Percentiles rank a stretch among this genome's conserved stretches.
Evolutionary conservation across 2,113 vertebrate genomes (phyloP).

Genomic region (Vicugna pacos): DNA sequence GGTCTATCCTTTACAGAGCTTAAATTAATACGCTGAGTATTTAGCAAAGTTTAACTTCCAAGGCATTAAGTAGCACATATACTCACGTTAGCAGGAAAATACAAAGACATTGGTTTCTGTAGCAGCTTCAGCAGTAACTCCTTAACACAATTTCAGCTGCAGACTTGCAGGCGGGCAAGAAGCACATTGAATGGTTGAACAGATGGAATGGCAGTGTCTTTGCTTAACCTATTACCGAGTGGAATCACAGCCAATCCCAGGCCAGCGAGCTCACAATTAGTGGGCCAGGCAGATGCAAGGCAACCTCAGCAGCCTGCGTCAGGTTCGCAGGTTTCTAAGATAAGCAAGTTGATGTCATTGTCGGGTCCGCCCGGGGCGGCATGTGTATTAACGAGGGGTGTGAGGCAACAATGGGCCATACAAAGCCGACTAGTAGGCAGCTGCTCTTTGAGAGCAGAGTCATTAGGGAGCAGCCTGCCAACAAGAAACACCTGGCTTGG

Average conservation of each 20-base stretch:
- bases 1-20: constrained; percentile 8
- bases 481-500: constrained; percentile 97
- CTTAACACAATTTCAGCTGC: constrained; percentile 89
- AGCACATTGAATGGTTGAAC: constrained; percentile 96
- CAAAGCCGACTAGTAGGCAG: constrained; percentile 96
- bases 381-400: constrained; percentile 95
- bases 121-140: constrained; percentile 90
- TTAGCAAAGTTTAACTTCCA: constrained; percentile 77
- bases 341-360: constrained; percentile 94
- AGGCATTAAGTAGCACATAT: constrained; percentile 77
- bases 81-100: constrained; percentile 89
- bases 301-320: constrained; percentile 89
- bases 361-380: constrained; percentile 93
- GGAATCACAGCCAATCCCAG: constrained; percentile 91
- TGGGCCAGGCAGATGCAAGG: constrained; percentile 91
- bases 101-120: constrained; percentile 90
- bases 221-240: constrained; percentile 92
- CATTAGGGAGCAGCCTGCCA: constrained; percentile 94
- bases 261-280: constrained; percentile 91
- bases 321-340: constrained; percentile 93
- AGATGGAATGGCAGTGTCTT: constrained; percentile 97
- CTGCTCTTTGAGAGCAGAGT: constrained; percentile 94
- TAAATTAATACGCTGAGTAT: background rate
- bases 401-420: constrained; percentile 94
- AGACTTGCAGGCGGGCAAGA: constrained; percentile 89